A percentile compares a stretch with the other conserved stretches of the same genome.
These are phyloP conservation scores for Hiodon tergisus DNA, from an alignment of 2,113 vertebrate genomes.

Conservation along the genomic window DNA sequence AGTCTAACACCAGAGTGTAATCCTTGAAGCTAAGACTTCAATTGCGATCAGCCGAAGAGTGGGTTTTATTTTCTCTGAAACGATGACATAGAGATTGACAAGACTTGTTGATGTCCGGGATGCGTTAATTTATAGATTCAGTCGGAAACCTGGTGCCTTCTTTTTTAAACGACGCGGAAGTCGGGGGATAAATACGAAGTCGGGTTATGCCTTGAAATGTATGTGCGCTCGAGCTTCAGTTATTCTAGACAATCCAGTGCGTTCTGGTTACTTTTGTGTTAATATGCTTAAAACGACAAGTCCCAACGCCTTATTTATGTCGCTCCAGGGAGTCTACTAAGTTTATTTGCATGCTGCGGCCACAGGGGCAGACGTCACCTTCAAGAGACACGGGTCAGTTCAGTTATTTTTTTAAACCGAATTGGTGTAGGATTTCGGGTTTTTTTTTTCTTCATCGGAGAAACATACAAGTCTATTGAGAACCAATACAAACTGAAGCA, in stretches of 20 bases:
- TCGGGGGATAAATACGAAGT: neutral
- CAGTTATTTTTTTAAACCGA: constrained; percentile 26
- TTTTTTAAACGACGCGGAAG: neutral
- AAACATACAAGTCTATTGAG: neutral
- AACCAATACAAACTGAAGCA: neutral
- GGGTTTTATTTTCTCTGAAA: constrained; percentile 20
- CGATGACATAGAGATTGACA: constrained; percentile 23
- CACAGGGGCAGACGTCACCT: constrained; percentile 51
- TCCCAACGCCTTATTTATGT: constrained; percentile 16
- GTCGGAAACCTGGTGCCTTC: constrained; percentile 16
- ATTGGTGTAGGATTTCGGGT: constrained; percentile 15
- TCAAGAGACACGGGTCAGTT: constrained; percentile 38
- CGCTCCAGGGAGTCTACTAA: constrained; percentile 30
- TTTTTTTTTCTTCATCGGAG: neutral
- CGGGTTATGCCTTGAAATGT: constrained; percentile 6
- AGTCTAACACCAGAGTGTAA: constrained; percentile 23
- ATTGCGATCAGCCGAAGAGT: constrained; percentile 31
- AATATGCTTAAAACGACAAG: constrained; percentile 12
- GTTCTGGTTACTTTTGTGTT: constrained; percentile 24
- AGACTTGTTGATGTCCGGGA: constrained; percentile 63
- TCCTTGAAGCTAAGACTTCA: constrained; percentile 29
- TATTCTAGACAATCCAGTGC: constrained; percentile 17
- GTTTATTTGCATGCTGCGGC: constrained; percentile 53
- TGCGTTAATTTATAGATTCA: constrained; percentile 40
- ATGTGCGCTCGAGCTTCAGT: constrained; percentile 11